Conservation (phyloP, 2,113 vertebrate genomes). For the Semicossyphus pulcher region DNA sequence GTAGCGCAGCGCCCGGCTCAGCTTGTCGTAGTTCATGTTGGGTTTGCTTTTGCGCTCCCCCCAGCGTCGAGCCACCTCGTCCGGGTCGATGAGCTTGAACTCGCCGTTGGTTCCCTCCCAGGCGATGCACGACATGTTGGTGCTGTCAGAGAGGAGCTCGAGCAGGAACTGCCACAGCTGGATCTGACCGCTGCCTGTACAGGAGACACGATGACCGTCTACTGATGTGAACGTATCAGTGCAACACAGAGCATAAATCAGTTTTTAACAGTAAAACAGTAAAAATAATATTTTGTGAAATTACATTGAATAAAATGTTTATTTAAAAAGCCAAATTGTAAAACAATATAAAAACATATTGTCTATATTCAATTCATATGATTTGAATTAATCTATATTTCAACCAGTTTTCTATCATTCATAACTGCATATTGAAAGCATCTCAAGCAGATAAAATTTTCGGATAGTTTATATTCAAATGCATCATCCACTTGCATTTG, state of each 20-base stretch:
- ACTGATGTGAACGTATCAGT: background rate
- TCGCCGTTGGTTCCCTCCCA: slow-evolving; percentile 98
- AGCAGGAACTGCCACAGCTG: slow-evolving; percentile 98
- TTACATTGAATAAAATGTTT: too few relatives aligned
- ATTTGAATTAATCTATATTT: too few relatives aligned
- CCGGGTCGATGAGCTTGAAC: slow-evolving; percentile 97
- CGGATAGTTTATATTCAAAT: too few relatives aligned
- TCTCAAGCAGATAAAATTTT: too few relatives aligned
- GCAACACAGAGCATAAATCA: background rate
- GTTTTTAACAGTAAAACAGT: too few relatives aligned
- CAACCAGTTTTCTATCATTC: too few relatives aligned
- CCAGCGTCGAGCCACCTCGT: slow-evolving; percentile 97
- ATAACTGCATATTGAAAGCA: too few relatives aligned
- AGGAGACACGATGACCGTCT: background rate
- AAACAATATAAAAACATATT: too few relatives aligned
- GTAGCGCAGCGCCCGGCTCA: slow-evolving; percentile 97
- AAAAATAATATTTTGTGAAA: too few relatives aligned
- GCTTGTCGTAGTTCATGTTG: slow-evolving; percentile 99
- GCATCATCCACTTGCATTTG: too few relatives aligned
- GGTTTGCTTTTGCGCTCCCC: slow-evolving; percentile 98
- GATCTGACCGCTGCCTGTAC: slow-evolving; percentile 95
- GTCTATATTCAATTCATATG: too few relatives aligned
- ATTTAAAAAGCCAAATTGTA: too few relatives aligned
- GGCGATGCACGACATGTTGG: slow-evolving; percentile 93
- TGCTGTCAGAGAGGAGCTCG: slow-evolving; percentile 94